phyloP scores from a whole-genome alignment of 2,888 invertebrate species.

The Quadroppia sp. region DNA sequence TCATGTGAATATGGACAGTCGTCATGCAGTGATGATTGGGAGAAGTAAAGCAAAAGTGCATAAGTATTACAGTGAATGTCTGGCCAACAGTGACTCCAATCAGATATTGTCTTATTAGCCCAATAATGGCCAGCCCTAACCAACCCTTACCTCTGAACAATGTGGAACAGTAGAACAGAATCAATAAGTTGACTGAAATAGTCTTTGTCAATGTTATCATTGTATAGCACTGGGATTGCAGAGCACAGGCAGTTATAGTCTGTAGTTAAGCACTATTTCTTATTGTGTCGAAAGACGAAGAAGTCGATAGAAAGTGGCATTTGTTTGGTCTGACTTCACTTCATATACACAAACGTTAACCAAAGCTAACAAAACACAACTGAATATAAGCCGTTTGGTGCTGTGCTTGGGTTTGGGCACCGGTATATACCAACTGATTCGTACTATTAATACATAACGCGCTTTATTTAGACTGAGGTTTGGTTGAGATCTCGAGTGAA shows the following conservation, averaged over 20 bases:
- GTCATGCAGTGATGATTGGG: neutral
- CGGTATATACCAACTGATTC: slow-evolving; percentile 3
- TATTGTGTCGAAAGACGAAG: slow-evolving; percentile 13
- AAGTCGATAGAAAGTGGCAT: slow-evolving; percentile 7
- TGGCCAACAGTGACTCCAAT: neutral
- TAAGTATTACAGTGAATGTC: neutral
- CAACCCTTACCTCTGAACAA: slow-evolving; percentile 33
- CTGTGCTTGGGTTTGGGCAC: neutral
- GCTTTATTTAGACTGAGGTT: neutral
- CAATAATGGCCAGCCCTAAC: slow-evolving; percentile 19
- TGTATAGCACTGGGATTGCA: neutral
- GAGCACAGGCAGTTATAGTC: neutral
- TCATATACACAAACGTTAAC: neutral
- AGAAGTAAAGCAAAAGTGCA: slow-evolving; percentile 15
- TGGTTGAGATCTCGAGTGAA: neutral
- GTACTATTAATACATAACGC: slow-evolving; percentile 21
- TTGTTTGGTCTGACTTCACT: slow-evolving; percentile 7
- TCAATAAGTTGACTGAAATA: slow-evolving; percentile 31
- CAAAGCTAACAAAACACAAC: slow-evolving; percentile 5
- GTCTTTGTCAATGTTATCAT: slow-evolving; percentile 13
- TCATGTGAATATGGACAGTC: neutral
- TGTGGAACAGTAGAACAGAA: slow-evolving; percentile 16
- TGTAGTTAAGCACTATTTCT: neutral
- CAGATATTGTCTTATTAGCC: slow-evolving; percentile 21
- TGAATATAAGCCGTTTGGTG: neutral